Conservation (phyloP, 2,888 invertebrate genomes). For the Synanthedon formicaeformis region DNA sequence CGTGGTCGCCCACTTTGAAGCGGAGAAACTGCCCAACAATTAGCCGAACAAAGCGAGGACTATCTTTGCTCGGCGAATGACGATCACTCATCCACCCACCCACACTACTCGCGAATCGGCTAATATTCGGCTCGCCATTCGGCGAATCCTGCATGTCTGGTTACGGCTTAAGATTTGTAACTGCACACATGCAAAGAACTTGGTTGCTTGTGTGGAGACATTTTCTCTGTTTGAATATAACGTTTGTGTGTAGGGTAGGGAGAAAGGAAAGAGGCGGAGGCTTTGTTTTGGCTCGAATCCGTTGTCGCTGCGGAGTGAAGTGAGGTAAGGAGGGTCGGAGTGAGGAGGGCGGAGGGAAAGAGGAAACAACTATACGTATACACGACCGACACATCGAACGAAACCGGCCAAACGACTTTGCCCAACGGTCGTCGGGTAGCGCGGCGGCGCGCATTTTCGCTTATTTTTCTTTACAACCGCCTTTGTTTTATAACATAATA, state of each 20-base stretch:
- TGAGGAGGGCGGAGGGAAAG: constrained; percentile 21
- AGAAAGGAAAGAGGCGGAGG: constrained; percentile 35
- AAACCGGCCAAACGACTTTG: constrained; percentile 66
- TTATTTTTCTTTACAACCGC: constrained; percentile 50
- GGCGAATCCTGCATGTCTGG: too few relatives aligned
- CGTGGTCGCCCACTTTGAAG: too few relatives aligned
- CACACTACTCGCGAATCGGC: too few relatives aligned
- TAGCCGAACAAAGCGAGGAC: too few relatives aligned
- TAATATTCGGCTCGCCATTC: too few relatives aligned
- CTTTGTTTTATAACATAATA: constrained; percentile 56
- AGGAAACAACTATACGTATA: constrained; percentile 28
- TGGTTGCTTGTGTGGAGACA: too few relatives aligned
- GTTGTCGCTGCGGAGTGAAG: constrained; percentile 13
- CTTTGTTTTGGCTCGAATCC: constrained; percentile 24
- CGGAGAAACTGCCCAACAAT: too few relatives aligned
- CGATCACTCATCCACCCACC: too few relatives aligned
- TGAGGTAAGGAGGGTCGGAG: constrained; percentile 27
- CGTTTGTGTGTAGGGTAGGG: constrained; percentile 10
- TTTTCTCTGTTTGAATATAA: constrained; percentile 1
- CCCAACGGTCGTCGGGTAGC: constrained; percentile 57
- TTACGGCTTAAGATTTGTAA: too few relatives aligned
- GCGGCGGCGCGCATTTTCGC: constrained; percentile 43
- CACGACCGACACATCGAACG: constrained; percentile 12
- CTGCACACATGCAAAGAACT: too few relatives aligned
- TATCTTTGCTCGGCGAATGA: too few relatives aligned